A percentile compares a stretch with the other conserved stretches of the same genome.
phyloP scores from a whole-genome alignment of 2,113 vertebrate species.

The Melanocharis versteri region DNA sequence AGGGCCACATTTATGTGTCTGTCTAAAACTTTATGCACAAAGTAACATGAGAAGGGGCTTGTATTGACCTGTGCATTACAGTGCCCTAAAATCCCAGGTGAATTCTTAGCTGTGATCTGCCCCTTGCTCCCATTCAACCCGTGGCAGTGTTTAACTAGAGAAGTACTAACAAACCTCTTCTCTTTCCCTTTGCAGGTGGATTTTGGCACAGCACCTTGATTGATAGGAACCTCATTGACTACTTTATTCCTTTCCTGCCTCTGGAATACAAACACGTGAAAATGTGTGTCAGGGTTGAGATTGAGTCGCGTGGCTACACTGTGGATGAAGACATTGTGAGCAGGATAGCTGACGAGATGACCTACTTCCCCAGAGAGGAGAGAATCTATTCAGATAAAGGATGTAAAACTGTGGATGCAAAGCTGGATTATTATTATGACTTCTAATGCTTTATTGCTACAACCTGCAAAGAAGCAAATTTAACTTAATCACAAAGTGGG shows the following conservation, averaged over 20 bases:
- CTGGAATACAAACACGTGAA: constrained; percentile 89
- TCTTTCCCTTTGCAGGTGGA: constrained; percentile 75
- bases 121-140: neutral
- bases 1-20: neutral
- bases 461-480: neutral
- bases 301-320: constrained; percentile 59
- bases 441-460: neutral
- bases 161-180: neutral
- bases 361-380: constrained; percentile 89
- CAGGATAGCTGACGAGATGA: constrained; percentile 80
- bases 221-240: constrained; percentile 92
- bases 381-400: constrained; percentile 88
- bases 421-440: constrained; percentile 85
- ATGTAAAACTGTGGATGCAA: constrained; percentile 91
- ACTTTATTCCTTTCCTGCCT: constrained; percentile 91
- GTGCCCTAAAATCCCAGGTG: neutral
- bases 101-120: neutral
- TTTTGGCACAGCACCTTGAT: constrained; percentile 93
- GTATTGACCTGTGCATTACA: neutral
- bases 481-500: neutral
- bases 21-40: neutral
- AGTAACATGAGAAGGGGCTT: neutral
- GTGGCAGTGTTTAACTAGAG: neutral
- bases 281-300: constrained; percentile 83
- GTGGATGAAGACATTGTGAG: constrained; percentile 70